Base-by-base conservation (phyloP, 2,797 vertebrate genomes). In the Triplophysa bombifrons region DNA sequence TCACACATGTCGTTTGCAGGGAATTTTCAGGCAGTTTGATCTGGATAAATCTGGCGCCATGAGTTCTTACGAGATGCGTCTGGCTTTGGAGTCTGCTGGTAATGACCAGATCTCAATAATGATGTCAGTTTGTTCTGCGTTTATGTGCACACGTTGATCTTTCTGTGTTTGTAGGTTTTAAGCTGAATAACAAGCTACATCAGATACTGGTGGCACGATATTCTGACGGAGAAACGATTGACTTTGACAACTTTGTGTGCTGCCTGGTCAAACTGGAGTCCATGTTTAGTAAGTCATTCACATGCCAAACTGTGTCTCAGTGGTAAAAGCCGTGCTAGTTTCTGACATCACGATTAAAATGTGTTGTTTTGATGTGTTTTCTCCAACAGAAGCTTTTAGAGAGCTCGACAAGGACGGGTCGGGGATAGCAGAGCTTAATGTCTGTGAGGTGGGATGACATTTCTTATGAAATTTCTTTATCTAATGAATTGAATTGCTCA, bases 1-100 rank as follows among this genome's bases (percentile, higher is more conserved):
- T 12, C 34, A 51, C 19, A 38, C 19, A 0, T 46, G 74, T 66
- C 80, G 41, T 61, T 72, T 86, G 17, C 88, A 99, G 97, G 92
- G 84, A 0, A 93, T 96, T 89, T 99, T 97, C 91, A 89, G 88
- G 14, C 89, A 97, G 82, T 94, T 94, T 0, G 96, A 99, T 72
- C 83, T 96, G 88, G 97, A 98, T 85, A 93, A 92, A 65, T 98
- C 96, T 0, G 96, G 97, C 78, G 93, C 89, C 68, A 96, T 99
- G 96, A 97, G 93, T 81, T 93, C 96, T 50, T 98, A 98, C 0
- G 96, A 99, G 92, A 93, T 97, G 95, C 94, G 95, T 0, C 87
- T 97, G 88, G 96, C 96, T 0, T 81, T 98, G 20, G 96, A 98
- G 78, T 93, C 93, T 27, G 93, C 94, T 0, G 97, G 96, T 98